phyloP scores from a whole-genome alignment of 2,797 vertebrate species.

The Hybognathus amarus region DNA sequence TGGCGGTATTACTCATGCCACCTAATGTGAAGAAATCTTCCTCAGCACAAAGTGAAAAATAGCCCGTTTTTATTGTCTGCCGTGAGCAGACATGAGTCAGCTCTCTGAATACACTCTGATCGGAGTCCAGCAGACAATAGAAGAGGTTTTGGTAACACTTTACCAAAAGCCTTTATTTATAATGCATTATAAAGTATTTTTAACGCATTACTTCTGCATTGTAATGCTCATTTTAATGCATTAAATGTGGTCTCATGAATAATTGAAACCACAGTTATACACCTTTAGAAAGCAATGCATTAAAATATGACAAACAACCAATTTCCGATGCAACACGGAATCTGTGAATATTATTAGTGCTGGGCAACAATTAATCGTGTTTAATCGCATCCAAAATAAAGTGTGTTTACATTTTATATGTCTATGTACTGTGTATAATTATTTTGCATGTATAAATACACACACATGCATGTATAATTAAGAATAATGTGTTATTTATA shows the following conservation, averaged over 20 bases:
- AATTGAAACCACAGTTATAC: neutral
- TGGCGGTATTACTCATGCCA: constrained; percentile 33
- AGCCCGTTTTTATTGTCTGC: constrained; percentile 13
- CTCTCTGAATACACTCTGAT: constrained; percentile 8
- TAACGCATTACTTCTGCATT: neutral
- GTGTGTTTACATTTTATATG: no score
- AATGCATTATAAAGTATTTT: neutral
- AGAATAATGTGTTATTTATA: no score
- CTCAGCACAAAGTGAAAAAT: constrained; percentile 36
- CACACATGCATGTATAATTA: no score
- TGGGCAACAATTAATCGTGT: no score
- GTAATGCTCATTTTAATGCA: neutral
- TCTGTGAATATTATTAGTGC: neutral
- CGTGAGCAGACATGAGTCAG: constrained; percentile 39
- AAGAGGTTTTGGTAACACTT: constrained; percentile 5
- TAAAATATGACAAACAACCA: neutral
- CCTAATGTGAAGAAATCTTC: constrained; percentile 36
- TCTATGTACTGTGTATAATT: no score
- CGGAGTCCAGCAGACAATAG: constrained; percentile 13
- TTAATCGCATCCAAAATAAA: no score
- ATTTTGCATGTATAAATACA: no score
- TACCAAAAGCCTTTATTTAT: neutral
- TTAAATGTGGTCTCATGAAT: neutral
- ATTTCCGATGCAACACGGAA: neutral
- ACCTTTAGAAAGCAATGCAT: neutral